Evolutionary conservation across 2,797 vertebrate genomes (phyloP).

Genomic region (Thripadectes ignobilis): DNA sequence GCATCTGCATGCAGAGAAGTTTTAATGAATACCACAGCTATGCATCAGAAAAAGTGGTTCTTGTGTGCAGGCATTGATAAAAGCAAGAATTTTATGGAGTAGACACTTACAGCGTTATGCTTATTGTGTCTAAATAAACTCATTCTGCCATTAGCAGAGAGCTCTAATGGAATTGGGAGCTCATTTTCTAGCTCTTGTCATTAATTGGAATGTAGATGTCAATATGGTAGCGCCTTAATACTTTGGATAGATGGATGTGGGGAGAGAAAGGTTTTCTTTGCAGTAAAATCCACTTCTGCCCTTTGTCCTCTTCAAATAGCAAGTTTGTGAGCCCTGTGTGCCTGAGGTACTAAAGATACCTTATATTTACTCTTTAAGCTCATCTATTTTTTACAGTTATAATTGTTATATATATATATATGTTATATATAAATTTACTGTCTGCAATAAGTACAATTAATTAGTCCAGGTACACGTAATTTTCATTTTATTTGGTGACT

Average conservation of each 20-base stretch:
- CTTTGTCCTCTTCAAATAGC: not conserved
- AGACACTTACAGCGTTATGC: not conserved
- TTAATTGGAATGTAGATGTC: not conserved
- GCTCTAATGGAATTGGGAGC: not conserved
- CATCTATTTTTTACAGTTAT: not conserved
- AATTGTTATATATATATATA: not conserved
- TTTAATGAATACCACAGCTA: not conserved
- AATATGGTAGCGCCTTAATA: not conserved
- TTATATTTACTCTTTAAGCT: not conserved
- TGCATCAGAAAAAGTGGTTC: not conserved
- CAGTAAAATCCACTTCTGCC: not conserved
- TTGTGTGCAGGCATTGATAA: not conserved
- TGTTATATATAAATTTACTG: not conserved
- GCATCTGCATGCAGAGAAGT: not conserved
- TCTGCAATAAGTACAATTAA: constrained; percentile 22
- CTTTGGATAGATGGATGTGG: not conserved
- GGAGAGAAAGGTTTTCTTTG: not conserved
- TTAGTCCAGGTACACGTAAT: not conserved
- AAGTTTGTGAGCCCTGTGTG: not conserved
- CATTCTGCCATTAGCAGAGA: not conserved
- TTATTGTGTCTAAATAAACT: not conserved
- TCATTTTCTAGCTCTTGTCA: not conserved
- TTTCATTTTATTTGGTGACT: not conserved
- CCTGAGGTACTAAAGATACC: not conserved
- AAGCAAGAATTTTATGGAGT: not conserved